A percentile compares a stretch with the other conserved stretches of the same genome.
These are phyloP conservation scores for Champsocephalus esox DNA, from an alignment of 2,797 vertebrate genomes.

Conservation along the genomic window DNA sequence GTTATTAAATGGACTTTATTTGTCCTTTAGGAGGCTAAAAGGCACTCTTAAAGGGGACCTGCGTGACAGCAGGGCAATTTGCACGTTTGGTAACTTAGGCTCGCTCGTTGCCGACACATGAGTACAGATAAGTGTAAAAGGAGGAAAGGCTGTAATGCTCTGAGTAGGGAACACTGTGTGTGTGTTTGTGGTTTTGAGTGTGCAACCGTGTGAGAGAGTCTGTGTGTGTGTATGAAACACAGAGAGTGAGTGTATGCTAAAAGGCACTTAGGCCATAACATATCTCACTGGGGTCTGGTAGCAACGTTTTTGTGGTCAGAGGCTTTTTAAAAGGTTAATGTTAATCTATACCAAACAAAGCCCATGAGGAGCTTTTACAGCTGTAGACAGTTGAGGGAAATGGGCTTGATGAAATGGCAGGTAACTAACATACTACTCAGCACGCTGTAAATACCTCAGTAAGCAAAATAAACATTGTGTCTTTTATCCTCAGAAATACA, in stretches of 20 bases:
- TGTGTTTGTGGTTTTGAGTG: constrained; percentile 45
- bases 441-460: constrained; percentile 79
- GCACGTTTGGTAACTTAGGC: constrained; percentile 86
- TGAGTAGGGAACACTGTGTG: constrained; percentile 60
- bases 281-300: constrained; percentile 86
- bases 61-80: constrained; percentile 87
- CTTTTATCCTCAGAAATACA: constrained; percentile 62
- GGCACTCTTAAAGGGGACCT: constrained; percentile 86
- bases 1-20: constrained; percentile 92
- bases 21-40: constrained; percentile 91
- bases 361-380: constrained; percentile 87
- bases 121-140: constrained; percentile 85
- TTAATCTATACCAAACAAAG: constrained; percentile 89
- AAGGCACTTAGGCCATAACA: constrained; percentile 89
- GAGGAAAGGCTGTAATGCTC: constrained; percentile 81
- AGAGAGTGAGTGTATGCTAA: constrained; percentile 79
- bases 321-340: constrained; percentile 89
- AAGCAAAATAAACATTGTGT: constrained; percentile 72
- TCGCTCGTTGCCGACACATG: constrained; percentile 78
- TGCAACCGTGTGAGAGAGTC: constrained; percentile 28
- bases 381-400: constrained; percentile 83
- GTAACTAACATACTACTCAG: constrained; percentile 78
- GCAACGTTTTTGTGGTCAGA: constrained; percentile 86
- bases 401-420: constrained; percentile 85
- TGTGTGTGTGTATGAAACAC: constrained; percentile 51